Base-by-base conservation (phyloP, 2,113 vertebrate genomes). In the Hystrix cristata region DNA sequence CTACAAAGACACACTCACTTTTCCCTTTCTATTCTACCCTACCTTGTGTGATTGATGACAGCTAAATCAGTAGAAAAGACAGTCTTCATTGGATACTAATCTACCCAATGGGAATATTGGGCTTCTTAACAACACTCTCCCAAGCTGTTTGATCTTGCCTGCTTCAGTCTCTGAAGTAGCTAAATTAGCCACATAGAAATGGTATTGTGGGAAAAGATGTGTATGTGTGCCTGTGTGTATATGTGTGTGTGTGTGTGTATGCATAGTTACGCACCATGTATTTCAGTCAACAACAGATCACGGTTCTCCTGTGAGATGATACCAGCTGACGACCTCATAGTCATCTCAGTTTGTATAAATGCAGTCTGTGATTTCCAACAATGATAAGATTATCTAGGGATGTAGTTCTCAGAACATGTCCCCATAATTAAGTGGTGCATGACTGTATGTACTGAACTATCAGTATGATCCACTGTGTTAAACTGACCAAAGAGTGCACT, bases 171-270 rank as follows among this genome's bases (percentile, higher is more conserved):
- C 59, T 7, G 7, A 11, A 10, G 84, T 31, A 87, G 57, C 16
- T 34, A 19, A 3, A 0, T 10, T 14, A 93, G 21, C 80, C 46
- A 13, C 12, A 10, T 46, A 72, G 48, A 81, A 59, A 69, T 3
- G 1, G 25, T n/a, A 48, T 25, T 55, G 10, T 10, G 27, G 62
- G 25, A 76, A 25, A 46, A 57, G 25, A 8, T 12, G 5, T 19
- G 15, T 14, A 2, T 21, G 0, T 34, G 18, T 11, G 13, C 55
- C 1, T 9, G 9, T 18, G 2, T 60, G 15, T 31, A 3, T 4
- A 11, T 55, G 6, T 43, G 5, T n/a, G 1, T 21, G 3, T 60
- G 6, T 76, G 0, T 27, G 1, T 34, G 1, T 65, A 8, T n/a
- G 7, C 14, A 72, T 7, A 51, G 31, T 25, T 38, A 62, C 7